Conservation (phyloP, 1,140 invertebrate species). For the Chironomus striatipennis region DNA sequence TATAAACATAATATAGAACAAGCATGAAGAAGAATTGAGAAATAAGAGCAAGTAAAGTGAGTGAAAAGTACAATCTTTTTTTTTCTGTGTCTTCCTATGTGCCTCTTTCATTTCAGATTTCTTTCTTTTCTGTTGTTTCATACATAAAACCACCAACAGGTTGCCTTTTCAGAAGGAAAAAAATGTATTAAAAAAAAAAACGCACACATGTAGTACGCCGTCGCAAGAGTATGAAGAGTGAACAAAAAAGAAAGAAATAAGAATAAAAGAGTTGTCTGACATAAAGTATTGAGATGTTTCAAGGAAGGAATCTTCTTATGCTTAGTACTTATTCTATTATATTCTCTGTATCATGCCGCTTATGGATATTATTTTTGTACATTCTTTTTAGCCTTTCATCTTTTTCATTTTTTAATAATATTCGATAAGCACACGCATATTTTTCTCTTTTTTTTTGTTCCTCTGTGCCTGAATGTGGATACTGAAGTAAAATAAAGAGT, state of each 20-base stretch:
- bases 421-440: too few species aligned
- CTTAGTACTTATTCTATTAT: conserved; percentile 3
- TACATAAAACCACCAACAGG: not conserved
- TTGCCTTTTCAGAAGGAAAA: not conserved
- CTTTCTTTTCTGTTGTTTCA: not conserved
- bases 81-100: not conserved
- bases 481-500: too few species aligned
- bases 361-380: not conserved
- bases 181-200: too few species aligned
- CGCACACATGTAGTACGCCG: conserved; percentile 1
- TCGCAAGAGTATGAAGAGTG: not conserved
- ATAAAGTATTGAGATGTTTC: conserved; percentile 14
- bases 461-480: too few species aligned
- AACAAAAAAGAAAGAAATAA: too few species aligned
- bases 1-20: too few species aligned
- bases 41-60: too few species aligned
- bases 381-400: too few species aligned
- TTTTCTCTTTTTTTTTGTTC: too few species aligned
- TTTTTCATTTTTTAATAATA: too few species aligned
- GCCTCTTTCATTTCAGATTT: conserved; percentile 2
- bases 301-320: not conserved
- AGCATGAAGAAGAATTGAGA: too few species aligned
- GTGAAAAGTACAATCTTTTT: too few species aligned
- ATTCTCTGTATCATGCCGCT: not conserved
- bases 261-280: not conserved